A percentile compares a stretch with the other conserved stretches of the same genome.
Evolutionary conservation across 2,888 invertebrate species (phyloP).

Genomic region (Tachina grossa): DNA sequence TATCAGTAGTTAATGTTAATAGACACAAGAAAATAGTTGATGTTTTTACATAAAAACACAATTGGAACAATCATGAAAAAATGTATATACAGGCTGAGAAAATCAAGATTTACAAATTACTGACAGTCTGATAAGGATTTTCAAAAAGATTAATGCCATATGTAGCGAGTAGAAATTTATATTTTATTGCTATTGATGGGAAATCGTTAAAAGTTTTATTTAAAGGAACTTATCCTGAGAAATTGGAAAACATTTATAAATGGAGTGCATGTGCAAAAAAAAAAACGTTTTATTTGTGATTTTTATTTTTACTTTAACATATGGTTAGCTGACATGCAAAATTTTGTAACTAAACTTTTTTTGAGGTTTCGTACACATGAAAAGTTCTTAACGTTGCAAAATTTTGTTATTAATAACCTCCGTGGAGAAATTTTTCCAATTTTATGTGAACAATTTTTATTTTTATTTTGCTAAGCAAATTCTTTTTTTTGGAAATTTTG

Average conservation of each 20-base stretch:
- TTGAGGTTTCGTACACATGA: too few relatives aligned
- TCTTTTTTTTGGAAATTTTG: too few relatives aligned
- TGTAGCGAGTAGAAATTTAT: not conserved
- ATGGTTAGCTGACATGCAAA: too few relatives aligned
- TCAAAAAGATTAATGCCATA: conserved; percentile 9
- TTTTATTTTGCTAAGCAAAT: too few relatives aligned
- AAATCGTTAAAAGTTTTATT: not conserved
- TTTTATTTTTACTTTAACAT: too few relatives aligned
- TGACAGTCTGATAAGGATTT: conserved; percentile 39
- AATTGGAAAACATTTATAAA: not conserved
- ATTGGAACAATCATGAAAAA: conserved; percentile 17
- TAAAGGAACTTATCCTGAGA: not conserved
- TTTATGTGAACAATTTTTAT: too few relatives aligned
- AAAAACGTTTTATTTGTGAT: too few relatives aligned
- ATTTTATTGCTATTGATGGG: conserved; percentile 9
- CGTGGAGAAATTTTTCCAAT: too few relatives aligned
- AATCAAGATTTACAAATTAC: conserved; percentile 43
- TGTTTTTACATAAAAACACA: not conserved
- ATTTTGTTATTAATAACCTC: too few relatives aligned
- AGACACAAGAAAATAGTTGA: not conserved
- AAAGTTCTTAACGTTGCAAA: too few relatives aligned
- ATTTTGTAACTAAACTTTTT: too few relatives aligned
- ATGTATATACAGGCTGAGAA: conserved; percentile 11
- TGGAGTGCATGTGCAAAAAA: too few relatives aligned
- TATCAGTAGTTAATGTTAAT: not conserved